phyloP scores from a whole-genome alignment of 2,888 invertebrate species.

The Plebejus argus region DNA sequence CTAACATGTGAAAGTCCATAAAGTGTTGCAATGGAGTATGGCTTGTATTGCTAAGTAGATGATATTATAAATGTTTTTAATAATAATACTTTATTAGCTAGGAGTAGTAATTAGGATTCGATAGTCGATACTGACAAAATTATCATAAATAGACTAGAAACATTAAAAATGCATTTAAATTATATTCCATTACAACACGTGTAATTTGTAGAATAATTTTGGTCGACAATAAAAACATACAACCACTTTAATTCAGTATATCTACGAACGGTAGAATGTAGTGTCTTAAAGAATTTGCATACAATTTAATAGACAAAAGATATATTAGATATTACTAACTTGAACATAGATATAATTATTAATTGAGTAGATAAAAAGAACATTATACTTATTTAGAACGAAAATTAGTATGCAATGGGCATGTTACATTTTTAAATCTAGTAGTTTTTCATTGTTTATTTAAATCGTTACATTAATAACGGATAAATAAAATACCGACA shows the following conservation, averaged over 20 bases:
- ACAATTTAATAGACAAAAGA: slow-evolving; percentile 24
- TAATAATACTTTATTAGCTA: slow-evolving; percentile 42
- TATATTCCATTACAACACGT: slow-evolving; percentile 78
- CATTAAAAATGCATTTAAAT: slow-evolving; percentile 49
- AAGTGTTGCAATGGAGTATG: slow-evolving; percentile 80
- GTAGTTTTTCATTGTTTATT: slow-evolving; percentile 29
- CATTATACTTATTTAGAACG: slow-evolving; percentile 18
- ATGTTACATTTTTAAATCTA: slow-evolving; percentile 27
- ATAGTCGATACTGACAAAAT: slow-evolving; percentile 45
- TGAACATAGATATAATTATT: not conserved
- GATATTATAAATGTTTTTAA: slow-evolving; percentile 59
- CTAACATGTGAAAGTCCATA: slow-evolving; percentile 52
- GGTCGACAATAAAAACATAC: slow-evolving; percentile 23
- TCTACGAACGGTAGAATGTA: slow-evolving; percentile 43
- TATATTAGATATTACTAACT: slow-evolving; percentile 32
- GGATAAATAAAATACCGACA: not conserved
- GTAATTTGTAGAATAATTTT: slow-evolving; percentile 52
- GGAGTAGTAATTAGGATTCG: not conserved
- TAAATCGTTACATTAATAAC: slow-evolving; percentile 19
- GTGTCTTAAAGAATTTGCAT: slow-evolving; percentile 28
- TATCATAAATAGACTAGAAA: slow-evolving; percentile 38
- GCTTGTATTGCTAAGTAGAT: slow-evolving; percentile 68
- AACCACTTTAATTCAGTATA: slow-evolving; percentile 36
- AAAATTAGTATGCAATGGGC: slow-evolving; percentile 27
- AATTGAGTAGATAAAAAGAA: slow-evolving; percentile 26